Percentiles rank a stretch among this genome's conserved stretches.
Conservation (phyloP, 2,888 invertebrate species). For the Blomia tropicalis region DNA sequence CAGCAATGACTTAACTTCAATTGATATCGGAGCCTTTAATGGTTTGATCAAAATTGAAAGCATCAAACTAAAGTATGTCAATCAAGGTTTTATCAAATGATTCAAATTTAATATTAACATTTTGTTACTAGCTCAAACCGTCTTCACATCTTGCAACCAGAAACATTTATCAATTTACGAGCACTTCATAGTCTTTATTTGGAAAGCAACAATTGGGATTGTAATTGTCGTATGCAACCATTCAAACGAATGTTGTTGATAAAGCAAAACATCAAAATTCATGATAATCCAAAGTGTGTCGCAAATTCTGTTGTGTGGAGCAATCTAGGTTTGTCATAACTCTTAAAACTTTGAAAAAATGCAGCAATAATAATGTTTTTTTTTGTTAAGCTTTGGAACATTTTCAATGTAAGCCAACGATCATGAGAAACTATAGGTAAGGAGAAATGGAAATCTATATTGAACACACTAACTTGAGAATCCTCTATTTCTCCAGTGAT, state of each 20-base stretch:
- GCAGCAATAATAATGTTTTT: not conserved
- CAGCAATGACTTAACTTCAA: not conserved
- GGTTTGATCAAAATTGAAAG: not conserved
- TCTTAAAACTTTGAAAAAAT: not conserved
- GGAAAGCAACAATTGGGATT: conserved; percentile 2
- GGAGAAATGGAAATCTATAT: too few species aligned
- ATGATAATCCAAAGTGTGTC: not conserved
- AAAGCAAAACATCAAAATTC: not conserved
- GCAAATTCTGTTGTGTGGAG: conserved; percentile 1
- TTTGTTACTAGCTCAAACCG: not conserved
- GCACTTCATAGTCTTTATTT: conserved; percentile 5
- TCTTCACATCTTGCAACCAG: not conserved
- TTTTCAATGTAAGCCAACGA: conserved; percentile 8
- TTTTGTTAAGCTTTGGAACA: conserved; percentile 4
- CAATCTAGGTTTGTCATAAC: not conserved
- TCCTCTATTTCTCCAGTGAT: not conserved
- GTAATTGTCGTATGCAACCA: conserved; percentile 13
- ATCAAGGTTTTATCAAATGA: not conserved
- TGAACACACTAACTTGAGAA: too few species aligned
- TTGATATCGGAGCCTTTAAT: not conserved
- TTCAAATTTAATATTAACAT: not conserved
- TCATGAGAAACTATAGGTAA: not conserved
- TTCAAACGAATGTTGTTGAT: conserved; percentile 4
- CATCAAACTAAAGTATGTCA: not conserved
- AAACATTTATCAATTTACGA: not conserved